Conservation (phyloP, 2,888 invertebrate genomes). For the Aphrophora alni region DNA sequence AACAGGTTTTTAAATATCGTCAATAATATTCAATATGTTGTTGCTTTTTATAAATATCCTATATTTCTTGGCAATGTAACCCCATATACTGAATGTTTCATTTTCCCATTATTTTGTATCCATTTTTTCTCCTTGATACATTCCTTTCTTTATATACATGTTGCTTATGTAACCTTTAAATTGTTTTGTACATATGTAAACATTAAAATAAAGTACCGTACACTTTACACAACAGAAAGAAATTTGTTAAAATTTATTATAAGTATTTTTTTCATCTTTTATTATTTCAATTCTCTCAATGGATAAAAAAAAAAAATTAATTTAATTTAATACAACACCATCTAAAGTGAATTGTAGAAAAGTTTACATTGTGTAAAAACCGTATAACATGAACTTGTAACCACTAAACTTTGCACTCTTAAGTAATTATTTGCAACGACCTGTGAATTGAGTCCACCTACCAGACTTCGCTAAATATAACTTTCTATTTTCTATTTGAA, state of each 20-base stretch:
- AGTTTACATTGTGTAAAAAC: not conserved
- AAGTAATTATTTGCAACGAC: not conserved
- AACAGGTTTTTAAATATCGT: not conserved
- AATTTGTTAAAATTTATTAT: no score
- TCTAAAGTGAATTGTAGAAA: no score
- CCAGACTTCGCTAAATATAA: not conserved
- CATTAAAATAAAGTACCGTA: not conserved
- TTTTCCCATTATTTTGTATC: not conserved
- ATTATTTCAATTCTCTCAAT: no score
- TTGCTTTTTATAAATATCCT: not conserved
- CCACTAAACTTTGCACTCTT: not conserved
- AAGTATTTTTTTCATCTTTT: no score
- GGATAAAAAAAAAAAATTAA: no score
- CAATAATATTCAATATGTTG: not conserved
- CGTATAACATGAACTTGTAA: not conserved
- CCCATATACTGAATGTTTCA: not conserved
- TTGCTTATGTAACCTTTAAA: not conserved
- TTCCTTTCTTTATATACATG: not conserved
- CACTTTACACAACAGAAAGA: no score
- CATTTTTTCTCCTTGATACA: not conserved
- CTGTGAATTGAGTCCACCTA: not conserved
- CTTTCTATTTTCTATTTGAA: not conserved
- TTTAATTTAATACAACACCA: no score
- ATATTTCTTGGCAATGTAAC: not conserved
- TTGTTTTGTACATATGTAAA: not conserved